These are phyloP conservation scores for Malurus melanocephalus DNA, from an alignment of 2,113 vertebrate genomes.

Conservation along the genomic window DNA sequence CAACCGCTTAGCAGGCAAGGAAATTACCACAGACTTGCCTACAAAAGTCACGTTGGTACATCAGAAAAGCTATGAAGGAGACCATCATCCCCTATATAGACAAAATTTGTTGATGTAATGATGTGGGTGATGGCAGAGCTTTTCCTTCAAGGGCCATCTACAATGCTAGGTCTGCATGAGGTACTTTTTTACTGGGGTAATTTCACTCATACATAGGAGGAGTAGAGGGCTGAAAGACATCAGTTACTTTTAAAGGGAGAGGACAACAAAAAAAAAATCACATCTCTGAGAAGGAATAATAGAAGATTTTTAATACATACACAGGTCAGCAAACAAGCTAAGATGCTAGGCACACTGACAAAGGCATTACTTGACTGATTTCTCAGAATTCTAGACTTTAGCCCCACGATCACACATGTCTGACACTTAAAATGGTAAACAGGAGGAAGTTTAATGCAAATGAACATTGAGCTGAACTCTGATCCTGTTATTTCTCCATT, in stretches of 20 bases:
- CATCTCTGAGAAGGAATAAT: not conserved
- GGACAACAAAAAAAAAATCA: not conserved
- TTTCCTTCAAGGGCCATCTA: not conserved
- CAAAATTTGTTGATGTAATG: not conserved
- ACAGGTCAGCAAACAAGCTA: not conserved
- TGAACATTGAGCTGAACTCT: not conserved
- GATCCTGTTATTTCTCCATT: not conserved
- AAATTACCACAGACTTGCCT: not conserved
- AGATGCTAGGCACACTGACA: not conserved
- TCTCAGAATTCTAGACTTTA: not conserved
- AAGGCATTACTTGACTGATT: not conserved
- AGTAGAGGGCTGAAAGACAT: not conserved
- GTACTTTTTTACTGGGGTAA: not conserved
- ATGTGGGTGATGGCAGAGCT: not conserved
- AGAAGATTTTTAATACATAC: not conserved
- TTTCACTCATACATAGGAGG: not conserved
- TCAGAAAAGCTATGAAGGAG: not conserved
- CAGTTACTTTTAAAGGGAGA: not conserved
- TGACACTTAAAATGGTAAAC: not conserved
- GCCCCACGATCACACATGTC: fast-evolving
- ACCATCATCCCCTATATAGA: not conserved
- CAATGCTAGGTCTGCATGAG: not conserved
- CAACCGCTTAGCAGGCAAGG: not conserved
- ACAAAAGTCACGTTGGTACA: not conserved
- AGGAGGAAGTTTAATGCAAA: not conserved